These are phyloP conservation scores for Melanostoma mellinum DNA, from an alignment of 2,888 invertebrate genomes.

Conservation along the genomic window DNA sequence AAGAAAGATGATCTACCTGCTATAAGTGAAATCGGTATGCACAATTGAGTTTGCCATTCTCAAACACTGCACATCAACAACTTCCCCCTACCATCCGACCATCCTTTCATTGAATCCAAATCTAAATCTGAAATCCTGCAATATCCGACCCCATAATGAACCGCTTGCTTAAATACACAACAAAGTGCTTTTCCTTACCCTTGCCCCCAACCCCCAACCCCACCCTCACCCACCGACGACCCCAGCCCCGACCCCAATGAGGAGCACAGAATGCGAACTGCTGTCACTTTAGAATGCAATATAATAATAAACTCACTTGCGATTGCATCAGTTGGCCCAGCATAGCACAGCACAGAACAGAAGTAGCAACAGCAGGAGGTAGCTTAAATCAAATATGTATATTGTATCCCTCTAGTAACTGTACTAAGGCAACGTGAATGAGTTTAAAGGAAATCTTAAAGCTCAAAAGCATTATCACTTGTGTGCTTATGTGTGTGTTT, in stretches of 20 bases:
- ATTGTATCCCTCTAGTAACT: slow-evolving; percentile 2
- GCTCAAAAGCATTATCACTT: background rate
- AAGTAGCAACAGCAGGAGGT: background rate
- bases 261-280: background rate
- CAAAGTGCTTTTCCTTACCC: background rate
- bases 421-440: slow-evolving; percentile 2
- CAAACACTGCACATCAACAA: slow-evolving; percentile 17
- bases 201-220: background rate
- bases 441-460: slow-evolving; percentile 35
- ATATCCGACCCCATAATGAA: slow-evolving; percentile 20
- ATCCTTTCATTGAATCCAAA: background rate
- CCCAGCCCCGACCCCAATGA: background rate
- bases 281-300: slow-evolving; percentile 25
- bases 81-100: background rate
- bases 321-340: slow-evolving; percentile 13
- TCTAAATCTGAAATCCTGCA: slow-evolving; percentile 1
- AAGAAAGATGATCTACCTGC: background rate
- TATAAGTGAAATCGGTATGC: slow-evolving; percentile 19
- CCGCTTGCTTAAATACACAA: slow-evolving; percentile 18
- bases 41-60: slow-evolving; percentile 27
- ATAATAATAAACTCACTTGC: slow-evolving; percentile 41
- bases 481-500: too few relatives aligned
- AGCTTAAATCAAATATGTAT: background rate
- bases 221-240: background rate
- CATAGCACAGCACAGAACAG: background rate